Evolutionary conservation across 2,113 vertebrate species (phyloP), one percentile per base, ranked within the genome.

Genomic region (Thalassoma bifasciatum): DNA sequence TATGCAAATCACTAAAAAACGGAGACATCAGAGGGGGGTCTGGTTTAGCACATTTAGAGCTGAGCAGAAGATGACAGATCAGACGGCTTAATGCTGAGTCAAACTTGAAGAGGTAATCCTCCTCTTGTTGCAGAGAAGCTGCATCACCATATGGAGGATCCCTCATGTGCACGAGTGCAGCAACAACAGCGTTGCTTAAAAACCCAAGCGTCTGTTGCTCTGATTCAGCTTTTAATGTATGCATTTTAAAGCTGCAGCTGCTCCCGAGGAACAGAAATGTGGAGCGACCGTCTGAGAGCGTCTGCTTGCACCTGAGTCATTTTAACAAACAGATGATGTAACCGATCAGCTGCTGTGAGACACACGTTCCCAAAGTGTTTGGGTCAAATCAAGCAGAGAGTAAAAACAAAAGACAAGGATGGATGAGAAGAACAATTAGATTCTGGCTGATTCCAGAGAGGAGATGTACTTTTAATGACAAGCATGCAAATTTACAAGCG

Each of bases 61-160:
- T 30, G 1, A 23, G 42, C 38, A 36, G 54, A 59, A 40, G 53
- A 47, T 71, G 68, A 66, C 46, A 71, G 75, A 42, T 66, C 40
- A 70, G 36, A 63, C 50, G 26, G 24, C 8, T 59, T 47, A 49
- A 12, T 40, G 49, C 73, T 73, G 77, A 86, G 69, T 87, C 50
- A 50, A 64, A 78, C 61, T 44, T 58, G 11, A 65, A 49, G 34
- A 66, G 51, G 8, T 37, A 49, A 72, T 74, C 65, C 54, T 50
- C 16, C 72, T 56, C 21, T 37, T 53, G 58, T 50, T 44, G 51
- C 13, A 57, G 47, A 40, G 66, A 61, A 62, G 78, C 49, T 53
- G 12, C 54, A 47, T 68, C 53, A 22, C 49, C 58, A 36, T 21
- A 46, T 56, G 56, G 42, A 78, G 49, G 50, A 78, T 76, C 71